Evolutionary conservation across 2,797 vertebrate genomes (phyloP).

Genomic region (Staurois parvus): DNA sequence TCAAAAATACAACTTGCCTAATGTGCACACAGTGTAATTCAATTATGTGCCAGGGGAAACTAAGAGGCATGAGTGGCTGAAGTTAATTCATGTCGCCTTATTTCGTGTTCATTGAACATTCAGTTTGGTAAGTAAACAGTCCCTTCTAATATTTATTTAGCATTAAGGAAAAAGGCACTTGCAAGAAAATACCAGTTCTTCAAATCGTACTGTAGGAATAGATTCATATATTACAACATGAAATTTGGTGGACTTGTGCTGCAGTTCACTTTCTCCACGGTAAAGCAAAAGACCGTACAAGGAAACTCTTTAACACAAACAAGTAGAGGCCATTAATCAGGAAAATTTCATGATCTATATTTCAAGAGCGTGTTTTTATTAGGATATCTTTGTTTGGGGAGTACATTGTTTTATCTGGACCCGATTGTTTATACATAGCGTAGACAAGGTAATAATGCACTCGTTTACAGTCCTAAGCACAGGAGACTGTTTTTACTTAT

Average conservation of each 20-base stretch:
- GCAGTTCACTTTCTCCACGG: not conserved
- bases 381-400: constrained; percentile 1
- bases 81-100: too few species aligned
- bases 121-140: too few species aligned
- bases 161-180: not conserved
- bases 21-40: too few species aligned
- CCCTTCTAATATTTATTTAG: not conserved
- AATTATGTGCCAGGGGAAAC: too few species aligned
- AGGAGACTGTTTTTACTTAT: too few species aligned
- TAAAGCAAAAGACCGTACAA: constrained; percentile 1
- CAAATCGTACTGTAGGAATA: not conserved
- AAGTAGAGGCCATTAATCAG: constrained; percentile 18
- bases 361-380: not conserved
- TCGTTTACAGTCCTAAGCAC: not conserved
- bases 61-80: too few species aligned
- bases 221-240: not conserved
- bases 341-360: constrained; percentile 8
- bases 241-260: not conserved
- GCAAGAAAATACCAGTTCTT: not conserved
- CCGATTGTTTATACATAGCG: constrained; percentile 9
- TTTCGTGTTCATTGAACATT: too few species aligned
- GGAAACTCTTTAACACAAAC: constrained; percentile 16
- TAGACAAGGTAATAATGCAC: constrained; percentile 33
- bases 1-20: too few species aligned
- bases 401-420: not conserved